Conservation (phyloP, 2,797 vertebrate species). For the Gastrophryne carolinensis region DNA sequence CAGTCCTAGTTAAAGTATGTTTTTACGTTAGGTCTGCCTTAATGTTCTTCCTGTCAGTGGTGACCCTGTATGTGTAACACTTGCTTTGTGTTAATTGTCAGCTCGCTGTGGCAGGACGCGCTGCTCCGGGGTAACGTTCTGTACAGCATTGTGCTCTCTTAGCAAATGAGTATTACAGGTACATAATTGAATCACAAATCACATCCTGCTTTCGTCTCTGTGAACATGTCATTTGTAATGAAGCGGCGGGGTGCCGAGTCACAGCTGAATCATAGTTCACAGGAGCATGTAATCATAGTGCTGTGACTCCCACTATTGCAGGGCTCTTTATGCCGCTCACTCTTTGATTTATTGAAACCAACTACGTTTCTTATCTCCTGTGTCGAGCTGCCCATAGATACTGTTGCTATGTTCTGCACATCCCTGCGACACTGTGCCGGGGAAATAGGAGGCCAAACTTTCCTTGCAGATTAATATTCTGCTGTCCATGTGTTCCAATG, state of each 20-base stretch:
- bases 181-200: conserved; percentile 29
- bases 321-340: conserved; percentile 9
- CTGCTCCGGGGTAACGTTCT: conserved; percentile 5
- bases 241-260: conserved; percentile 29
- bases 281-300: conserved; percentile 28
- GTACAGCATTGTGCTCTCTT: background rate
- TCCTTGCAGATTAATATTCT: conserved; percentile 24
- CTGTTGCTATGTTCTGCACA: conserved; percentile 40
- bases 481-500: conserved; percentile 8
- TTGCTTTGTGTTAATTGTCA: background rate
- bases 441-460: conserved; percentile 32
- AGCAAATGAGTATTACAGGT: conserved; percentile 6
- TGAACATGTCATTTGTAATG: conserved; percentile 31
- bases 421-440: conserved; percentile 10
- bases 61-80: too few relatives aligned
- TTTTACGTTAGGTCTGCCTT: too few relatives aligned
- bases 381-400: conserved; percentile 41
- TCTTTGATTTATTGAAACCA: conserved; percentile 32
- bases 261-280: conserved; percentile 33
- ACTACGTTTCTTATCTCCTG: conserved; percentile 16
- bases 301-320: conserved; percentile 32
- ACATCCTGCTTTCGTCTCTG: conserved; percentile 23
- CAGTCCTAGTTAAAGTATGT: too few relatives aligned
- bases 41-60: too few relatives aligned
- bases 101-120: background rate